These are phyloP conservation scores for Myotis yumanensis DNA, from an alignment of 2,113 vertebrate genomes.

Conservation along the genomic window DNA sequence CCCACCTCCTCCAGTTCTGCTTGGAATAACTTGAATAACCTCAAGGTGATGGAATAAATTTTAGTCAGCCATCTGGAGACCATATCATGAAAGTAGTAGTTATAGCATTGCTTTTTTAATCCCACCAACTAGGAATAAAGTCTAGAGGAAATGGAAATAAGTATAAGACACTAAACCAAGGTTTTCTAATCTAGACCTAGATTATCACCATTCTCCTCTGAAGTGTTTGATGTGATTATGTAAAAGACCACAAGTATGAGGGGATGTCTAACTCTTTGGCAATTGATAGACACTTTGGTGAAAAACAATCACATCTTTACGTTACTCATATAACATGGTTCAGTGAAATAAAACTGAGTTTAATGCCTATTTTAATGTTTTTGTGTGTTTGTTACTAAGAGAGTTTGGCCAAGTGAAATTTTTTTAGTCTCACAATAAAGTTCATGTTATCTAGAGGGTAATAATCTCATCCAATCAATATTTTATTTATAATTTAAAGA, in stretches of 20 bases:
- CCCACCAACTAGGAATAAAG: background rate
- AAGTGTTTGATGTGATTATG: background rate
- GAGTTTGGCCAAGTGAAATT: background rate
- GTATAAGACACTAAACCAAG: background rate
- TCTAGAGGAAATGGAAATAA: slow-evolving; percentile 30
- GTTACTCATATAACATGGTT: background rate
- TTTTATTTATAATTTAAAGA: background rate
- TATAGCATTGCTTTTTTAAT: slow-evolving; percentile 18
- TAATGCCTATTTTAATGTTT: slow-evolving; percentile 1
- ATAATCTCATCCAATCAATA: background rate
- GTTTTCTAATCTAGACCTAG: background rate
- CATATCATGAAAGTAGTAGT: background rate
- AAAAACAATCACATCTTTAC: slow-evolving; percentile 6
- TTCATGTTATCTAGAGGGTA: background rate
- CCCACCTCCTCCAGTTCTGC: background rate
- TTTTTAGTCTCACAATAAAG: background rate
- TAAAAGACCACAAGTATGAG: background rate
- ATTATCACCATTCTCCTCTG: background rate
- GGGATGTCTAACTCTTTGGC: background rate
- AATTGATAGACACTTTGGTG: background rate
- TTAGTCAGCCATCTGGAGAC: slow-evolving; percentile 49
- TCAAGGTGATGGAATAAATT: slow-evolving; percentile 35
- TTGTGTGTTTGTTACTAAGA: background rate
- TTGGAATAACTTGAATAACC: slow-evolving; percentile 25
- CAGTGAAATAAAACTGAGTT: slow-evolving; percentile 26